Evolutionary conservation across 2,113 vertebrate genomes (phyloP), one percentile per base, ranked within the genome.

Genomic region (Sceloporus tristichus): DNA sequence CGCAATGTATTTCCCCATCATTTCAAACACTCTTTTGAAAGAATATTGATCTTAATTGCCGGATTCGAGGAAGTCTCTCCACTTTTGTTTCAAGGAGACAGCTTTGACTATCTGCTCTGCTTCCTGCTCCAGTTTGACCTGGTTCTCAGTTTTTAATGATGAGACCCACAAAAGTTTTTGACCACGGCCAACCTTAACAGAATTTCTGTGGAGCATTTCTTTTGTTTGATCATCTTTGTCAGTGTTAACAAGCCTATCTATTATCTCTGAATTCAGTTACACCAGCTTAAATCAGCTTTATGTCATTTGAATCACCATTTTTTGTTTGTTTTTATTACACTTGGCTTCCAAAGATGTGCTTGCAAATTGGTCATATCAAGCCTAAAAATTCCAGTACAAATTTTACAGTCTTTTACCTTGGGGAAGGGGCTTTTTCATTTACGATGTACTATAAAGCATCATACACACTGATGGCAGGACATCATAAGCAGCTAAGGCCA

Each of bases 81-180:
- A 59, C 75, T 48, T 86, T 40, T 34, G 38, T 85, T 85, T 77
- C 74, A 66, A 77, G 74, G 40, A n/a, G 40, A 23, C 21, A 14
- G 56, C 56, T 85, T 66, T 85, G 74, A 77, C 34, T n/a, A 77
- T 29, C 56, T 21, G 25, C 25, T 40, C 74, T 13, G 74, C 42
- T 86, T 78, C 70, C 85, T 86, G 74, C 85, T 78, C 85, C 18
- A 25, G 11, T 23, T 11, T 86, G 85, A 86, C 85, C 85, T 29
- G 74, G 59, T 78, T 78, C 76, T 66, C 74, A 14, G 34, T 23
- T 86, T 86, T 86, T 86, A 78, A 78, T 86, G 62, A 86, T 23
- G 10, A 40, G 59, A n/a, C 9, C 75, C 76, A 42, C 25, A 65
- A 16, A 85, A 16, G 16, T 48, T 77, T 85, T n/a, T 85, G 84